Evolutionary conservation across 2,113 vertebrate species (phyloP).

Genomic region (Muscicapa adusta): DNA sequence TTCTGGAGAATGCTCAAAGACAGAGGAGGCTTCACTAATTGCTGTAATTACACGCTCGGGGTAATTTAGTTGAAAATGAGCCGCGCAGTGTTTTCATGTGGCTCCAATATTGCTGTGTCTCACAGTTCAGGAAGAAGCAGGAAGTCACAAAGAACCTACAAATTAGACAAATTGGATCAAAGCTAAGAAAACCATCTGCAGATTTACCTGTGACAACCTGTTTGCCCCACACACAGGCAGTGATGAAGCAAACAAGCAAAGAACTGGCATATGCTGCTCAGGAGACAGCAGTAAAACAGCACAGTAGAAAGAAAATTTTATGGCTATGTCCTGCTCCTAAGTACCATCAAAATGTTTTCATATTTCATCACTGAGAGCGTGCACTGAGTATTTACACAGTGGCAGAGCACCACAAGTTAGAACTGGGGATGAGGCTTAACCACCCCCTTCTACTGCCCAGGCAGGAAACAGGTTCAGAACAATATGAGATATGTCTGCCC

Average conservation of each 20-base stretch:
- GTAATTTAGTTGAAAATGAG: slow-evolving; percentile 46
- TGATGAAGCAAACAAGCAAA: slow-evolving; percentile 30
- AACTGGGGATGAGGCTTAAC: not conserved
- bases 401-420: not conserved
- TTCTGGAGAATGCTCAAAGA: not conserved
- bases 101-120: not conserved
- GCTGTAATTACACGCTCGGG: not conserved
- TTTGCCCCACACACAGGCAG: slow-evolving; percentile 18
- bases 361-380: not conserved
- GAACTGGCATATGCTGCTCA: slow-evolving; percentile 54
- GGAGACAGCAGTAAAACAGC: slow-evolving; percentile 44
- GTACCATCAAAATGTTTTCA: slow-evolving; percentile 35
- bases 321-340: slow-evolving; percentile 11
- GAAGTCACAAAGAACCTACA: not conserved
- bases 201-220: slow-evolving; percentile 64
- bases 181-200: slow-evolving; percentile 32
- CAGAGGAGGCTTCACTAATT: slow-evolving; percentile 15
- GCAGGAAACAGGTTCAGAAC: not conserved
- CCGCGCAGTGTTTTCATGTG: not conserved
- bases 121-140: not conserved
- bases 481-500: not conserved
- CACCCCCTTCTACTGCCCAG: not conserved
- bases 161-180: not conserved
- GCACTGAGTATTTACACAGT: not conserved
- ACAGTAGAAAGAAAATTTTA: not conserved